Conservation (phyloP, 2,797 vertebrate genomes). For the Falco berigora region DNA sequence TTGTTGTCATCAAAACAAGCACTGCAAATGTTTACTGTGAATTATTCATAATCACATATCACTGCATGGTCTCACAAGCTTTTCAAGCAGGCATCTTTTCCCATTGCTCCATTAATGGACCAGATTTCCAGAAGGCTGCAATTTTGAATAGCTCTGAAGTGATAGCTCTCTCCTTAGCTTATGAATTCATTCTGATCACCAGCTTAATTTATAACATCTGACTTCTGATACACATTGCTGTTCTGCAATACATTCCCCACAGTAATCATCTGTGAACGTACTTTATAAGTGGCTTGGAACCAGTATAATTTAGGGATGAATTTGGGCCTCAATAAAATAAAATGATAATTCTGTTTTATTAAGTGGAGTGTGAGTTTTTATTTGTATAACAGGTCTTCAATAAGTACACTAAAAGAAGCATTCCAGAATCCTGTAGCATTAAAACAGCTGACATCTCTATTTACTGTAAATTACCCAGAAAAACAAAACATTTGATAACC, state of each 20-base stretch:
- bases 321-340: background rate
- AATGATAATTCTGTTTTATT: background rate
- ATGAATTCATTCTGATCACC: background rate
- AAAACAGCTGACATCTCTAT: background rate
- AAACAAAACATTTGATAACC: background rate
- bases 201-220: background rate
- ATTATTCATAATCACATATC: background rate
- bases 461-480: background rate
- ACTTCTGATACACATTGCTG: background rate
- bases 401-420: background rate
- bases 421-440: background rate
- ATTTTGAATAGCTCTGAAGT: background rate
- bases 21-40: background rate
- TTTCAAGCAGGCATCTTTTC: background rate
- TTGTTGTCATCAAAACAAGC: background rate
- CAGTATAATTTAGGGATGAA: background rate
- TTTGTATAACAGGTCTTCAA: background rate
- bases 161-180: background rate
- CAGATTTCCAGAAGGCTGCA: background rate
- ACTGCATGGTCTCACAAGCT: background rate
- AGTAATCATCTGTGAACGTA: background rate
- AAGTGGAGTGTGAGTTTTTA: background rate
- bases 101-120: background rate
- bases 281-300: background rate
- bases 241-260: background rate